These are phyloP conservation scores for Azorinus chamasolen DNA, from an alignment of 2,888 invertebrate genomes.

Conservation along the genomic window DNA sequence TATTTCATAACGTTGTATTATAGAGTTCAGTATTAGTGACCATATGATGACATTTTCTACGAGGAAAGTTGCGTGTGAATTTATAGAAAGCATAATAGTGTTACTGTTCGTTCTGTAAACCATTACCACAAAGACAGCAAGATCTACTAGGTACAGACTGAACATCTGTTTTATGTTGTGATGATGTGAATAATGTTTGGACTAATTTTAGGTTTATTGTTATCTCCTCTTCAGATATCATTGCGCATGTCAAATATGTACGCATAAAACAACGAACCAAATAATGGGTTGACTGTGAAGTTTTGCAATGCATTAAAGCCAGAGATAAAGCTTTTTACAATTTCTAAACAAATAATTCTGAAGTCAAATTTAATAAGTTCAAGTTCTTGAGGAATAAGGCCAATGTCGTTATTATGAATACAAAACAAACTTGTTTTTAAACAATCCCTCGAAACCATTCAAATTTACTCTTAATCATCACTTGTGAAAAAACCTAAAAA, in stretches of 20 bases:
- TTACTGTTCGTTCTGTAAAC: too few species aligned
- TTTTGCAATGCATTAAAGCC: slow-evolving; percentile 1
- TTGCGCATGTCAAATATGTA: not conserved
- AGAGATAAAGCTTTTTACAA: not conserved
- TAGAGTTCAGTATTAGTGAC: too few species aligned
- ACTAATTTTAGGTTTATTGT: too few species aligned
- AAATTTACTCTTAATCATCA: too few species aligned
- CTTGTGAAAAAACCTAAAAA: not conserved
- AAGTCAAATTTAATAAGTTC: not conserved
- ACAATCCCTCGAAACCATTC: not conserved
- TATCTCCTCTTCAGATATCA: not conserved
- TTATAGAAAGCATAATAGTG: too few species aligned
- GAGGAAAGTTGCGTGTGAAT: too few species aligned
- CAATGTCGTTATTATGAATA: not conserved
- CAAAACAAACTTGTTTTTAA: too few species aligned
- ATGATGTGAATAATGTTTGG: not conserved
- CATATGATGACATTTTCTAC: too few species aligned
- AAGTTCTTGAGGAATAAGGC: not conserved
- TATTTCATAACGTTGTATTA: too few species aligned
- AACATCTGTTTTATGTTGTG: not conserved
- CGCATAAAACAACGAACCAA: not conserved
- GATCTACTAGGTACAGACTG: too few species aligned
- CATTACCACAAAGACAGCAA: too few species aligned
- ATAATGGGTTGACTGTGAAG: not conserved
- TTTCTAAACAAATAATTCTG: not conserved